A percentile compares a stretch with the other conserved stretches of the same genome.
These are phyloP conservation scores for Agapornis canus DNA, from an alignment of 2,797 vertebrate species.

Conservation along the genomic window DNA sequence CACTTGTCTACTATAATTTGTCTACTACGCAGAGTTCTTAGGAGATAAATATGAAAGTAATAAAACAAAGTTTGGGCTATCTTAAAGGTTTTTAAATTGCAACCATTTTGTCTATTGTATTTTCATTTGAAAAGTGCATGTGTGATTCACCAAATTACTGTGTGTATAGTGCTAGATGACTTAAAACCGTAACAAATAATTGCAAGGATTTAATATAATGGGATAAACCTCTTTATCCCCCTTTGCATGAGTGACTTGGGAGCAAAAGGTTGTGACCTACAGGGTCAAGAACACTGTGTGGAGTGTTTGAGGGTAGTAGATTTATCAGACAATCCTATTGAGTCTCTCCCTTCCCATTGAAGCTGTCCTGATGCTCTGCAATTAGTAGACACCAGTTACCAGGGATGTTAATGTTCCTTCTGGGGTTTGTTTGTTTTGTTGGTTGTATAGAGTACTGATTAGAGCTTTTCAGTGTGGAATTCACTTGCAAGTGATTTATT, in stretches of 20 bases:
- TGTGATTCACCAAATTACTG: not conserved
- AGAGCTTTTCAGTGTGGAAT: constrained; percentile 56
- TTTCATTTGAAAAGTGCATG: not conserved
- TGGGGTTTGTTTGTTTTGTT: constrained; percentile 70
- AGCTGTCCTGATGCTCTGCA: constrained; percentile 25
- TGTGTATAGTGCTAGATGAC: constrained; percentile 16
- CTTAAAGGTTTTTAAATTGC: not conserved
- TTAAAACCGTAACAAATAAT: constrained; percentile 60
- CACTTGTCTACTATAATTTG: not conserved
- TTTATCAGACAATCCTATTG: constrained; percentile 60
- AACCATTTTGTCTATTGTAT: not conserved
- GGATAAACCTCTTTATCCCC: constrained; percentile 38
- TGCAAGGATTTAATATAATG: constrained; percentile 52
- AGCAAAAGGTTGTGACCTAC: constrained; percentile 62
- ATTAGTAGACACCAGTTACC: constrained; percentile 61
- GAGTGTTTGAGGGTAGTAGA: constrained; percentile 39
- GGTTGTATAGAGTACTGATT: constrained; percentile 42
- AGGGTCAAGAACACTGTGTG: constrained; percentile 42
- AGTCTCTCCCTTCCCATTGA: constrained; percentile 44
- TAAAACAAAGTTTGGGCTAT: not conserved
- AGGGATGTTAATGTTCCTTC: constrained; percentile 58
- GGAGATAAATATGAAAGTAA: not conserved
- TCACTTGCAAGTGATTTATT: constrained; percentile 68
- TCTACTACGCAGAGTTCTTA: not conserved
- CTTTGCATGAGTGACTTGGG: constrained; percentile 46